phyloP scores from a whole-genome alignment of 1,140 invertebrate genomes.

The Trichonephila clavata region DNA sequence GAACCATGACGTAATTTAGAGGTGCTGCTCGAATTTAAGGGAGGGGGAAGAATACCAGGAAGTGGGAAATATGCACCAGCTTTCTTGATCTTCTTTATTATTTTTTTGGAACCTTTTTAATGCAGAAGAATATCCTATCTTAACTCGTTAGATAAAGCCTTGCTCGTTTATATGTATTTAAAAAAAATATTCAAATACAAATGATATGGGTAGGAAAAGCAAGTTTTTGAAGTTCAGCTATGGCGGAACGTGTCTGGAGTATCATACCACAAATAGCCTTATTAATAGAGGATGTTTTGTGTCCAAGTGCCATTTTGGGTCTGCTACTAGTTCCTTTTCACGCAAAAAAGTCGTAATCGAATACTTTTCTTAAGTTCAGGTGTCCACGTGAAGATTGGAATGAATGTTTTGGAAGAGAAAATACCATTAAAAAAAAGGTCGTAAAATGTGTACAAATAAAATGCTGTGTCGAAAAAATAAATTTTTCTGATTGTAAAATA shows the following conservation, averaged over 20 bases:
- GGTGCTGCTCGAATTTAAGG: conserved; percentile 13
- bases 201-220: background rate
- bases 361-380: background rate
- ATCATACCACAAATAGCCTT: conserved; percentile 12
- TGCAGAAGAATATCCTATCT: conserved; percentile 3
- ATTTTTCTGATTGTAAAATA: no score
- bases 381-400: background rate
- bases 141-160: background rate
- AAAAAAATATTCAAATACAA: background rate
- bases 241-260: background rate
- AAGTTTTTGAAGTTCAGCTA: background rate
- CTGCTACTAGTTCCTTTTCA: background rate
- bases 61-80: conserved; percentile 18
- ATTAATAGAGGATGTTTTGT: conserved; percentile 10
- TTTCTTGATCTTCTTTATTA: background rate
- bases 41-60: background rate
- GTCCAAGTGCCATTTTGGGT: background rate
- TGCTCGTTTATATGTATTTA: background rate
- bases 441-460: no score
- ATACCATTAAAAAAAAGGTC: background rate
- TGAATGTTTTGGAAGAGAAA: background rate
- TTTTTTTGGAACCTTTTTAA: background rate
- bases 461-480: no score
- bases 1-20: conserved; percentile 29
- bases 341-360: background rate